Base-by-base conservation (phyloP, 2,888 invertebrate species). In the Gymnosoma rotundatum region DNA sequence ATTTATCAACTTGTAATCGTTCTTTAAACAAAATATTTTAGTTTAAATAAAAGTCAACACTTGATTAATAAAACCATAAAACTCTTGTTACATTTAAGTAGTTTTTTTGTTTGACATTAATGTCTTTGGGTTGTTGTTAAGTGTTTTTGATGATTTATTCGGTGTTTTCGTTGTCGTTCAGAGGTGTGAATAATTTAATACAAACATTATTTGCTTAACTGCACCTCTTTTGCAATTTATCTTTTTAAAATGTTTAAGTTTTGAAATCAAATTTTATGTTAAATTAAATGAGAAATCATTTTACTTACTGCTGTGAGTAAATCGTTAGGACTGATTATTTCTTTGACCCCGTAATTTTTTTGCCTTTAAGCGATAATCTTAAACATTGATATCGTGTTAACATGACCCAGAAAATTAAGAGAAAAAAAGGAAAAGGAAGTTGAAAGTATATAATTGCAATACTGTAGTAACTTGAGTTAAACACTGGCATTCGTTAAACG, bases 111-210 rank as follows among this genome's bases (percentile, higher is more conserved):
- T 14, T 14, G 56, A n/a, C 50, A 60, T 18, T 69, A 42, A 76
- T 60, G 42, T 52, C 18, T 32, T 70, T 45, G 45, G 54, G 12
- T 6, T 38, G 0, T 38, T 38, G 0, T 38, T 69, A 25, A 25
- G 18, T 32, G 1, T 70, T 45, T 70, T 7, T 14, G 38, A 50
- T 54, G 45, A 69, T 79, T 76, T 78, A 56, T 52, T 45, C 36
- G 48, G 12, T n/a, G n/a, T 50, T 50, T 48, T 8, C 6, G 32
- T 32, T 64, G 50, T 18, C 14, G 20, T 54, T 45, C 18, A 60
- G 16, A 80, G 83, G 75, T 83, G 75, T 79, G 79, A 83, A 66
- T 72, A 79, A 54, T 79, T 70, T 32, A 72, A 72, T 72, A 73
- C 58, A 80, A 80, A 80, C 80, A 63, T 76, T 72, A 61, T 69